phyloP scores from a whole-genome alignment of 1,140 invertebrate genomes.

The Bombus balteatus region DNA sequence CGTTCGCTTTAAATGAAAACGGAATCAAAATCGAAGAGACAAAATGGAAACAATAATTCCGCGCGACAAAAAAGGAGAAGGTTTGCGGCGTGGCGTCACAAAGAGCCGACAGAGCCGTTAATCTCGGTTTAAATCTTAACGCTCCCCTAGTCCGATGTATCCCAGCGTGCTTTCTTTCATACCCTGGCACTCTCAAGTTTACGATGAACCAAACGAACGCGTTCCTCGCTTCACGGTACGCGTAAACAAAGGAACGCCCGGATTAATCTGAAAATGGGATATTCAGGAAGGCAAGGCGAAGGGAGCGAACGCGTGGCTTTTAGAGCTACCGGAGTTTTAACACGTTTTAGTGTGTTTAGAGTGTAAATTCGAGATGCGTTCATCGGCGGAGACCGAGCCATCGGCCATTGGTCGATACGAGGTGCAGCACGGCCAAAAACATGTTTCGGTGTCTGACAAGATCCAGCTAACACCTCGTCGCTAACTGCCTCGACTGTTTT shows the following conservation, averaged over 20 bases:
- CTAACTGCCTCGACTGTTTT: slow-evolving; percentile 65
- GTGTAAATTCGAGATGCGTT: slow-evolving; percentile 44
- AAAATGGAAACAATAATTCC: no score
- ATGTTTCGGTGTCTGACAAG: slow-evolving; percentile 4
- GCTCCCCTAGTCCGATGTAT: not conserved
- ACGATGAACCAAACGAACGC: not conserved
- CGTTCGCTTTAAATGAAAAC: not conserved
- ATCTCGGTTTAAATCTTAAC: slow-evolving; percentile 53
- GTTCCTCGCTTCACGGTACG: slow-evolving; percentile 1
- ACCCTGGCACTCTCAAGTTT: slow-evolving; percentile 1
- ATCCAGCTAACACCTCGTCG: slow-evolving; percentile 62
- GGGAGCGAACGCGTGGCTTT: slow-evolving; percentile 32
- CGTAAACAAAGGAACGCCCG: slow-evolving; percentile 38
- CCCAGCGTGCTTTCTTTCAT: slow-evolving; percentile 14
- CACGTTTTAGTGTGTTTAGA: slow-evolving; percentile 56
- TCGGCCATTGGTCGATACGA: not conserved
- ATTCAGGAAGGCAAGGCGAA: no score
- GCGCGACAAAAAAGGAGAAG: not conserved
- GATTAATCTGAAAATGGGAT: slow-evolving; percentile 3
- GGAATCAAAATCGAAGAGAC: not conserved
- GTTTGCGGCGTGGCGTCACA: not conserved
- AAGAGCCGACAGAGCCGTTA: slow-evolving; percentile 7
- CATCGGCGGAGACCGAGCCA: not conserved
- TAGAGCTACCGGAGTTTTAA: slow-evolving; percentile 61
- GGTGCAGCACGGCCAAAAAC: slow-evolving; percentile 3